Evolutionary conservation across 2,888 invertebrate genomes (phyloP), one percentile per base, ranked within the genome.

Genomic region (Rosalia funebris): DNA sequence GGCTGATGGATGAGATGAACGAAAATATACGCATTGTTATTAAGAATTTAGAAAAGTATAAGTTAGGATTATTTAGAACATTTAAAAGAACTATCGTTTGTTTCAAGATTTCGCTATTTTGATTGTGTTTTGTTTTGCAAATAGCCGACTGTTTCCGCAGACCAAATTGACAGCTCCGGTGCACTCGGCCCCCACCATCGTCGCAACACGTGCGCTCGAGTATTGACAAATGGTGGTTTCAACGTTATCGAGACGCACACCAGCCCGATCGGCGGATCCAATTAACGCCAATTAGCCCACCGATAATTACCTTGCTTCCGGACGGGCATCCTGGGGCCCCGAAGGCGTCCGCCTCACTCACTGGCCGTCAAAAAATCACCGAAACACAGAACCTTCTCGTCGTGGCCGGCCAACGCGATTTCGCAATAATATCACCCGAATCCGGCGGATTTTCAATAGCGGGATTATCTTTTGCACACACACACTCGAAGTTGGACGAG

Each of bases 271-370:
- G 5, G 9, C 15, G 1, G 32, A 46, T 12, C 9, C n/a, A 44
- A 46, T 16, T 46, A 53, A 15, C 32, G 20, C 36, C 19, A 48
- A 47, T 57, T 31, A 41, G 9, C 10, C 11, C 9, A 39, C 19
- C 7, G 20, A 37, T 39, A 39, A 50, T 85, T 83, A 89, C 89
- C 89, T 88, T 89, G 89, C 85, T 89, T 89, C 82, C 89, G 88
- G 82, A 89, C 89, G 82, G 89, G 89, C 89, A 89, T 89, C 83
- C 83, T 84, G 42, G 16, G 16, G 31, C 15, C 41, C 19, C 46
- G 41, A 57, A 46, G 15, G 15, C 14, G 9, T 37, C 16, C 37
- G 11, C 37, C n/a, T 3, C 37, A 32, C 45, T 44, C 60, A 58
- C 62, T 57, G 25, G 42, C 58, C 60, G 58, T 60, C 62, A 60